Conservation (phyloP, 2,888 invertebrate species). For the Portevinia maculata region DNA sequence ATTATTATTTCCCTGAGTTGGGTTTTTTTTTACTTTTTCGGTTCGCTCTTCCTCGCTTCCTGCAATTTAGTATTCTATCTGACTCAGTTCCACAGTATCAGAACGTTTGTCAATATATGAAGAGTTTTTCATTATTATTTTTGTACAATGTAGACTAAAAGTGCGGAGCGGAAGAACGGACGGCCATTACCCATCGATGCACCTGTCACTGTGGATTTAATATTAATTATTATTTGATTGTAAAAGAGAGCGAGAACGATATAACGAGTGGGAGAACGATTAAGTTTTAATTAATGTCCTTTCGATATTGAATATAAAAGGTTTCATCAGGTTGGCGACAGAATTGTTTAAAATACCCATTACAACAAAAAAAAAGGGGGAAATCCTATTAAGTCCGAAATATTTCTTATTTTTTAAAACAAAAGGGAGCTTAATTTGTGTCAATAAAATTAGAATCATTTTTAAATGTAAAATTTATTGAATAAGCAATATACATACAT, state of each 20-base stretch:
- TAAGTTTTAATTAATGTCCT: slow-evolving; percentile 65
- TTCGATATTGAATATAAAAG: slow-evolving; percentile 54
- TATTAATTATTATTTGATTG: slow-evolving; percentile 68
- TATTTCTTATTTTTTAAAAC: too few species aligned
- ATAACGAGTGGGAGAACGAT: slow-evolving; percentile 35
- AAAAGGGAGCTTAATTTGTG: too few species aligned
- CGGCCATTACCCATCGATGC: slow-evolving; percentile 20
- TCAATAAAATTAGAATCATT: too few species aligned
- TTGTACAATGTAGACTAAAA: slow-evolving; percentile 50
- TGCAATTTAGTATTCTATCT: slow-evolving; percentile 58
- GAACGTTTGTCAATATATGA: slow-evolving; percentile 66
- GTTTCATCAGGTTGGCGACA: slow-evolving; percentile 33
- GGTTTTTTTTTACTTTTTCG: slow-evolving; percentile 12
- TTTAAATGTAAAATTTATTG: too few species aligned
- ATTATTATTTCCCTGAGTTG: slow-evolving; percentile 49
- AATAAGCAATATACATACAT: too few species aligned
- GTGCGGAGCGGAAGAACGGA: neutral
- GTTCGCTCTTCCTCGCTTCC: neutral
- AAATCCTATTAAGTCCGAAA: neutral
- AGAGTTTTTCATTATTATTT: slow-evolving; percentile 24
- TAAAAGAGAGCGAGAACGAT: slow-evolving; percentile 18
- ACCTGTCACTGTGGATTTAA: slow-evolving; percentile 68
- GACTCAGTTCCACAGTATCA: slow-evolving; percentile 68
- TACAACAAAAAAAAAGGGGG: neutral
- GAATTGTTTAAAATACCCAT: slow-evolving; percentile 3